Base-by-base conservation (phyloP, 2,888 invertebrate genomes). In the Luperina testacea region DNA sequence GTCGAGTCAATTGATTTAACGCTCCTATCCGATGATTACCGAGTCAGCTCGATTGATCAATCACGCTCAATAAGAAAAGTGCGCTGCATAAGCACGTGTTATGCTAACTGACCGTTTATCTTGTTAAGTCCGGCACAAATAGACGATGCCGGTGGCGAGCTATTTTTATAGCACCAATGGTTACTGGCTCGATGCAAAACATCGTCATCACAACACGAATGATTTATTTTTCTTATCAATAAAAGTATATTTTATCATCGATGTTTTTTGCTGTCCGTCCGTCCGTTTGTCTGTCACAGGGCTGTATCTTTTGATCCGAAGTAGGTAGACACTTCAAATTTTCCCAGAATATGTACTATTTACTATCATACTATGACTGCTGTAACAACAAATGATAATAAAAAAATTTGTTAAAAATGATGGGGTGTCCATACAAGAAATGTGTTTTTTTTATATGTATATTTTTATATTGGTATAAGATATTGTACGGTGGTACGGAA, bases 51-150 rank as follows among this genome's bases (percentile, higher is more conserved):
- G 76, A 88, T 81, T 83, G 85, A 87, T 85, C 81, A 85, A 88
- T 87, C 85, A 79, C 67, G 53, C 48, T 75, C 80, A 84, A 82
- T 85, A 86, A 86, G 83, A 83, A 86, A 83, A 86, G 75, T 81
- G 75, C 63, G 75, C 75, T 67, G 64, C 71, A 71, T 76, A 76
- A 72, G 78, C 87, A 83, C 87, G 79, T 80, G 81, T 83, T 80
- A 75, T 82, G 74, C 70, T 82, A 76, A 88, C 79, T 51, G 69
- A 45, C 53, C 78, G 80, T 79, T 88, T 88, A 88, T 86, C 86
- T 82, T 84, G 82, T 88, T 87, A 82, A 80, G 74, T 71, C 24
- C 71, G 63, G 51, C 78, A 73, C 78, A 86, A 87, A 85, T 87
- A 87, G 86, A 83, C 72, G 65, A 77, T 80, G 80, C 64, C 57